A percentile compares a stretch with the other conserved stretches of the same genome.
Evolutionary conservation across 2,113 vertebrate species (phyloP).

Genomic region (Zapus hudsonius): DNA sequence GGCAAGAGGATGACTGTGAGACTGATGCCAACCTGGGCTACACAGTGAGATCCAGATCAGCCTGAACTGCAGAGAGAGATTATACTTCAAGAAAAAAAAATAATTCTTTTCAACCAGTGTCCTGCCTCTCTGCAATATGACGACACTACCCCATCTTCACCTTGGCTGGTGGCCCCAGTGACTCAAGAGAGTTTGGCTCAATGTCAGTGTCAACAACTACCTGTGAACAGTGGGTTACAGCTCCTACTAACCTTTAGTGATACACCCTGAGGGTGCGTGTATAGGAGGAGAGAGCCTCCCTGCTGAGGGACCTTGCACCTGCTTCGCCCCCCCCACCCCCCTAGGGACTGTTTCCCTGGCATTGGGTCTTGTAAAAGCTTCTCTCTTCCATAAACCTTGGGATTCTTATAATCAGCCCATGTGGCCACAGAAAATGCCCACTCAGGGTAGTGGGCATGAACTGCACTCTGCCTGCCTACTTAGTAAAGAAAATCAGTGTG

Average conservation of each 20-base stretch:
- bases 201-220: fast-evolving
- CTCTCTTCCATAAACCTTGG: neutral
- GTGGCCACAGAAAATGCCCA: neutral
- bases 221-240: no score
- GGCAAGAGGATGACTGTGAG: neutral
- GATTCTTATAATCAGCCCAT: fast-evolving
- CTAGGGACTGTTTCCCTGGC: neutral
- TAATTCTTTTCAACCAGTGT: neutral
- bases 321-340: neutral
- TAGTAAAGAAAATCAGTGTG: neutral
- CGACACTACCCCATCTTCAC: neutral
- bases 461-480: neutral
- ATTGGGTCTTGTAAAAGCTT: neutral
- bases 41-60: no score
- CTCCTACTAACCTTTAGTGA: neutral
- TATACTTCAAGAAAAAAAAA: neutral
- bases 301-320: no score
- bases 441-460: neutral
- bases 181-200: no score
- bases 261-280: fast-evolving
- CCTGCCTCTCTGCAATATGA: neutral
- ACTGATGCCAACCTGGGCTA: neutral
- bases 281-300: neutral
- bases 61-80: neutral
- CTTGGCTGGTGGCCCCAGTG: no score